Evolutionary conservation across 2,888 invertebrate genomes (phyloP), one percentile per base, ranked within the genome.

Genomic region (Thymelicus lineola): DNA sequence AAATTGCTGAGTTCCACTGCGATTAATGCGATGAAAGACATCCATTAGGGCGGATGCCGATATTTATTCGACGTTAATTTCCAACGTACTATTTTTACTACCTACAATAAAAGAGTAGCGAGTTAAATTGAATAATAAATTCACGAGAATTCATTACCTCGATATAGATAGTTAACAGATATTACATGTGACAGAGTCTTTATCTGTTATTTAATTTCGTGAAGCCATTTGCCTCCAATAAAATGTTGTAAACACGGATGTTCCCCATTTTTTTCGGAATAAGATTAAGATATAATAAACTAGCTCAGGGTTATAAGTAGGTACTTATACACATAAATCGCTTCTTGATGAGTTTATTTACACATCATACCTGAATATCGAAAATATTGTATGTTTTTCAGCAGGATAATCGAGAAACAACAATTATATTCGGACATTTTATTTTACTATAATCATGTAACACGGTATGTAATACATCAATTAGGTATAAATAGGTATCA

Each of bases 11-110:
- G 28, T 46, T 57, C 46, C 46, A 68, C 36, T 50, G 57, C 46
- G 68, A 68, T 68, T 62, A 68, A 17, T 20, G 62, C 55, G 68
- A 46, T 62, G 62, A 62, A 68, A 68, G 61, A 68, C 62, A 68
- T 68, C 62, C 68, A 68, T 68, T 68, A 68, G 46, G 46, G 55
- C 62, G 46, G 62, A 45, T 55, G 68, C 60, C 62, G 68, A 68
- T 68, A 68, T 61, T 68, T 68, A 68, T 68, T 68, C 36, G 61
- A 68, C 10, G 57, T 68, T 62, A 35, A 60, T 45, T 61, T 61
- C n/a, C 7, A 61, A 55, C 17, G 55, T 4, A 35, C 57, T 45
- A 46, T 55, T 35, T 14, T 14, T 15, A 68, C 61, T 45, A 28
- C 35, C 15, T 12, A 17, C 50, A 60, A 67, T 53, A 42, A 53